Evolutionary conservation across 2,113 vertebrate genomes (phyloP).

Genomic region (Nycticryphes semicollaris): DNA sequence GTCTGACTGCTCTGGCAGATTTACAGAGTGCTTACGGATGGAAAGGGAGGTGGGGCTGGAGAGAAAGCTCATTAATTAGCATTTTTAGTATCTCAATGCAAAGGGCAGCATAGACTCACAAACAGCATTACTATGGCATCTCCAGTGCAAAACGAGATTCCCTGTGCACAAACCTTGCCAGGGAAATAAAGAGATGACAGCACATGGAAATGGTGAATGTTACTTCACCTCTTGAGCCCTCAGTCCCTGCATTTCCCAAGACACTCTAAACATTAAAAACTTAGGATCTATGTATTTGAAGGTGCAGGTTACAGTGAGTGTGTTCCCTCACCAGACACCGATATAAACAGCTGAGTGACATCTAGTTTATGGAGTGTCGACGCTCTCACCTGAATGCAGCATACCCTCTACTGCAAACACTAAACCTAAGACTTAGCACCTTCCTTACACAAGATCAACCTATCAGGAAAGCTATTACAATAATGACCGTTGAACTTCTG

Average conservation of each 20-base stretch:
- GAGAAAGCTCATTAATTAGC: neutral
- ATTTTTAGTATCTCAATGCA: neutral
- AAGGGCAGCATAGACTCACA: neutral
- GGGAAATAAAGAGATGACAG: neutral
- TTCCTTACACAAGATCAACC: neutral
- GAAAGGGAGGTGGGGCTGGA: neutral
- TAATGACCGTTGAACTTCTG: neutral
- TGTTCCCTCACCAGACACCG: neutral
- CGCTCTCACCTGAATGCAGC: no score
- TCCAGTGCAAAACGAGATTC: neutral
- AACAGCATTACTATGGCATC: neutral
- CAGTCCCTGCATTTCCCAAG: no score
- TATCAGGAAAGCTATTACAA: neutral
- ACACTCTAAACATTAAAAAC: neutral
- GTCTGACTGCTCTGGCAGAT: neutral
- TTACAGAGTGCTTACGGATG: neutral
- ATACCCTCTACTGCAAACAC: neutral
- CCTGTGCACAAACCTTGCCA: neutral
- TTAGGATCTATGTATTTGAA: neutral
- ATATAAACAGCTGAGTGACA: neutral
- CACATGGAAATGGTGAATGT: neutral
- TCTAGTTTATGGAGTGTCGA: no score
- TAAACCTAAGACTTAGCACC: neutral
- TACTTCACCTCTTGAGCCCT: neutral
- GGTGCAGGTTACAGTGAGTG: neutral